These are phyloP conservation scores for Redunca redunca DNA, from an alignment of 2,113 vertebrate genomes.

Conservation along the genomic window DNA sequence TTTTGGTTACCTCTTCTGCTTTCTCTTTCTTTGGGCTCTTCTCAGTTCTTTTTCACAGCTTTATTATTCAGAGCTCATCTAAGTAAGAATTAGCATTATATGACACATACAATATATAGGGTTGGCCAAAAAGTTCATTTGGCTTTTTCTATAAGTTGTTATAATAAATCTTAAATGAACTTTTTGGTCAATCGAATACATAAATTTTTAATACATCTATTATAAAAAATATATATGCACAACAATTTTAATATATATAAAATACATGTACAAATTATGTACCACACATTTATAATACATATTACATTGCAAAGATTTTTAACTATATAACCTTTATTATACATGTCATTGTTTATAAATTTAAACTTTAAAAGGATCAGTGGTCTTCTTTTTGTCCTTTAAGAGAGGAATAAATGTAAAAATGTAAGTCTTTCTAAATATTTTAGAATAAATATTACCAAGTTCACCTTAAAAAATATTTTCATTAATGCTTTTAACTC, in stretches of 20 bases:
- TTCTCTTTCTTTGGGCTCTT: neutral
- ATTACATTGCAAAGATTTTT: neutral
- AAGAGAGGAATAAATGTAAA: neutral
- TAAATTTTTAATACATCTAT: neutral
- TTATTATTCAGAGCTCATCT: neutral
- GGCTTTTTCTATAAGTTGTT: neutral
- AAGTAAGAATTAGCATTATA: neutral
- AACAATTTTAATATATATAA: neutral
- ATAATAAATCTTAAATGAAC: neutral
- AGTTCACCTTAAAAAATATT: neutral
- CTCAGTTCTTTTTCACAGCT: neutral
- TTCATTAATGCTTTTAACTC: neutral
- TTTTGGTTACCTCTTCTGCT: too few species aligned
- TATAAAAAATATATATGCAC: neutral
- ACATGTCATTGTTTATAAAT: neutral
- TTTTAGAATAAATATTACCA: neutral
- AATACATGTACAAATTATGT: neutral
- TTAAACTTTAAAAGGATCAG: neutral
- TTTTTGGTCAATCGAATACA: neutral
- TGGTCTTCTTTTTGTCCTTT: neutral
- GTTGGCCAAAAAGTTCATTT: neutral
- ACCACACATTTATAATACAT: neutral
- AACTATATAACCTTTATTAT: neutral
- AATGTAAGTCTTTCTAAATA: neutral
- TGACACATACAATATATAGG: neutral